Percentiles rank a stretch among this genome's conserved stretches.
These are phyloP conservation scores for Pseudoips prasinana DNA, from an alignment of 2,888 invertebrate genomes.

Conservation along the genomic window DNA sequence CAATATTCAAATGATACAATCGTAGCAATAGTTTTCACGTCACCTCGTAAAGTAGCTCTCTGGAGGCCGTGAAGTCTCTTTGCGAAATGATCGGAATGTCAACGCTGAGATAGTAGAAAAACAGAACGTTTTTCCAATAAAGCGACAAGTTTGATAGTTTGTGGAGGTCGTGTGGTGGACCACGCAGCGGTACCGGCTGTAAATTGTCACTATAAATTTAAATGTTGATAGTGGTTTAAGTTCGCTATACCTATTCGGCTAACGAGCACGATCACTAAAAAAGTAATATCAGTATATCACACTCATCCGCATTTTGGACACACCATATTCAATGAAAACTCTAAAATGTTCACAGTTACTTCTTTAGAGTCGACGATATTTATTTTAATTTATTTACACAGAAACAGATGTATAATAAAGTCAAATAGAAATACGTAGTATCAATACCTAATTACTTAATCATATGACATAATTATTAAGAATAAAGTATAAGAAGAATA, in stretches of 20 bases:
- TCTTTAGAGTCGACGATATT: constrained; percentile 55
- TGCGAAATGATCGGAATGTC: constrained; percentile 32
- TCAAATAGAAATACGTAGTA: too few relatives aligned
- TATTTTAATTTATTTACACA: too few relatives aligned
- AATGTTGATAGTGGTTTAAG: constrained; percentile 60
- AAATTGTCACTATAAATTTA: constrained; percentile 63
- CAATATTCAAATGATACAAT: constrained; percentile 30
- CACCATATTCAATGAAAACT: constrained; percentile 59
- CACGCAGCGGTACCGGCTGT: constrained; percentile 37
- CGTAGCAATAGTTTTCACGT: constrained; percentile 17
- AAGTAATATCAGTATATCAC: constrained; percentile 77
- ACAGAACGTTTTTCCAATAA: constrained; percentile 25
- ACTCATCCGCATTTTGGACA: constrained; percentile 66
- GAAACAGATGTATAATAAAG: too few relatives aligned
- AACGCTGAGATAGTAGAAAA: too few relatives aligned
- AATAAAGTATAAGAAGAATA: too few relatives aligned
- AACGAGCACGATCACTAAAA: constrained; percentile 67
- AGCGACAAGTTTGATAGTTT: too few relatives aligned
- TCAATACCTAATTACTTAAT: too few relatives aligned
- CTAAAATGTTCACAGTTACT: constrained; percentile 47
- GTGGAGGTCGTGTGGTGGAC: constrained; percentile 15
- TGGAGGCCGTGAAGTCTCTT: constrained; percentile 39
- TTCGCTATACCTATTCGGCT: constrained; percentile 57
- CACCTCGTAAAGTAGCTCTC: constrained; percentile 28
- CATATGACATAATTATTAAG: too few relatives aligned